Conservation (phyloP, 1,140 invertebrate species). For the Choristoneura fumiferana region DNA sequence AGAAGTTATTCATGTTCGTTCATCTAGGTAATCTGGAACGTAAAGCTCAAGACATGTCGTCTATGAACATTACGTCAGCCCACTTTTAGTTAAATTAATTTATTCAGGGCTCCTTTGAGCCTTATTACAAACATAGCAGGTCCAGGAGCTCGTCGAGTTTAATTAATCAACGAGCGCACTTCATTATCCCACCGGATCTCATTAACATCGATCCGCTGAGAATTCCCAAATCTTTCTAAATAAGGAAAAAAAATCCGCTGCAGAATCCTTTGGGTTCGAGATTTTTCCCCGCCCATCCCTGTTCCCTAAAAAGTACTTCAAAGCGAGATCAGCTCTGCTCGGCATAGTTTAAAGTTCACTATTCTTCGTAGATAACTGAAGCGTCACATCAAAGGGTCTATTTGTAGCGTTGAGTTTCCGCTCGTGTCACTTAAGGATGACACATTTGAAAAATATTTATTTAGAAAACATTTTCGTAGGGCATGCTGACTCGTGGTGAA, state of each 20-base stretch:
- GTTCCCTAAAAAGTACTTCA: background rate
- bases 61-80: background rate
- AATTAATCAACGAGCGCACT: constrained; percentile 12
- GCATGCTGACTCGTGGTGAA: background rate
- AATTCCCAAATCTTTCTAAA: background rate
- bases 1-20: too few species aligned
- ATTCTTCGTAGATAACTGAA: background rate
- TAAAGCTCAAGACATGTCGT: background rate
- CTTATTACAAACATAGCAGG: constrained; percentile 1
- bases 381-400: background rate
- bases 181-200: constrained; percentile 14
- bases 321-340: background rate
- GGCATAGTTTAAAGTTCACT: constrained; percentile 6
- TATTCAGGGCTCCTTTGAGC: constrained; percentile 11
- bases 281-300: background rate
- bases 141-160: constrained; percentile 1
- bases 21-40: background rate
- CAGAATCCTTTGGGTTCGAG: constrained; percentile 5
- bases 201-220: constrained; percentile 12
- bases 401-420: background rate
- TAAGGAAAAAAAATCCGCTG: constrained; percentile 4
- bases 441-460: background rate
- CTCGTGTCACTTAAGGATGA: background rate
- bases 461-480: background rate
- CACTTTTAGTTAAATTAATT: constrained; percentile 12